These are phyloP conservation scores for Poeciliopsis paucimaculata DNA, from an alignment of 2,797 vertebrate species.

Conservation along the genomic window DNA sequence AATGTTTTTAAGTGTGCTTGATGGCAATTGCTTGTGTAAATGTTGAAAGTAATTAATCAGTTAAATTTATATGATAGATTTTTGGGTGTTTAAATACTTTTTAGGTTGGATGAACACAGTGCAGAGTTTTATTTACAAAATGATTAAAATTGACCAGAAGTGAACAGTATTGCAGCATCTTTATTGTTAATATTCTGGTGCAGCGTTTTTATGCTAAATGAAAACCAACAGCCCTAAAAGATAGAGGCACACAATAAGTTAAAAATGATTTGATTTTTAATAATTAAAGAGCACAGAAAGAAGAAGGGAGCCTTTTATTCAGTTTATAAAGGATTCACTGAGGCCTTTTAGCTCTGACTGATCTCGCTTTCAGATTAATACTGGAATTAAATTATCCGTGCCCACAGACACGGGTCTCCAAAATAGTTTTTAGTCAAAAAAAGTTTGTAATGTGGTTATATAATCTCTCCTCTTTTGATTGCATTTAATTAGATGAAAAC, in stretches of 20 bases:
- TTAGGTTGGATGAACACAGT: not conserved
- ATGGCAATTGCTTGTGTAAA: not conserved
- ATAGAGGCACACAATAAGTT: not conserved
- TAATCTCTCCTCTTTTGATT: not conserved
- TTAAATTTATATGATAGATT: not conserved
- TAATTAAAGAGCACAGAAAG: constrained; percentile 1
- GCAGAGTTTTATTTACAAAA: not conserved
- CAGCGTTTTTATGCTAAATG: not conserved
- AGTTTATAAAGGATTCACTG: constrained; percentile 5
- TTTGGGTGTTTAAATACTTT: not conserved
- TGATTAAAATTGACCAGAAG: not conserved
- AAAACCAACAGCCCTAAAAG: not conserved
- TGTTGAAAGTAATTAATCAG: not conserved
- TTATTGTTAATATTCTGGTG: not conserved
- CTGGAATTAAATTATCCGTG: constrained; percentile 20
- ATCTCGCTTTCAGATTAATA: constrained; percentile 19
- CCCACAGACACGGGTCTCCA: constrained; percentile 8
- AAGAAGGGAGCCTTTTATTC: constrained; percentile 3
- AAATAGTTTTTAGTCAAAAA: constrained; percentile 20
- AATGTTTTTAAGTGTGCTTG: not conserved
- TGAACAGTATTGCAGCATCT: not conserved
- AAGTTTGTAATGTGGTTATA: not conserved
- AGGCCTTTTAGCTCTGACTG: not conserved
- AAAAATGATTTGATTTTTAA: constrained; percentile 19
- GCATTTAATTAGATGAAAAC: not conserved